Conservation (phyloP, 2,888 invertebrate genomes). For the Apoda limacodes region DNA sequence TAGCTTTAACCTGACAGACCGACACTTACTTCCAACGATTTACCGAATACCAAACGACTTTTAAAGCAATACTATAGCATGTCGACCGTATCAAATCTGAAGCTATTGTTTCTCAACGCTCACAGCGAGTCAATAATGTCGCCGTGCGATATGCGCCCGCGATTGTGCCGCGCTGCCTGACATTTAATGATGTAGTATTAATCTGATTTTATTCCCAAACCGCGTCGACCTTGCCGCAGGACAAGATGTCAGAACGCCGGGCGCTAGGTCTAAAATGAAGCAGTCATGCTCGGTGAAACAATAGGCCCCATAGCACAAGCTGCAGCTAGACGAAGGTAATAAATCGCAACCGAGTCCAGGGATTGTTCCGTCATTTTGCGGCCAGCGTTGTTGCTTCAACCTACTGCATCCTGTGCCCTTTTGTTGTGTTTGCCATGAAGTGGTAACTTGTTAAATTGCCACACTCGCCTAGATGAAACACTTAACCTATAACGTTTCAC, state of each 20-base stretch:
- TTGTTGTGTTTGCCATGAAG: conserved; percentile 33
- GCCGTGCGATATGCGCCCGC: conserved; percentile 15
- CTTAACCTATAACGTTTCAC: conserved; percentile 24
- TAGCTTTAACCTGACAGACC: too few relatives aligned
- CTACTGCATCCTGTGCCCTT: conserved; percentile 30
- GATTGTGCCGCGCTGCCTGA: conserved; percentile 25
- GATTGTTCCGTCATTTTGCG: conserved; percentile 35
- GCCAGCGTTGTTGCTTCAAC: too few relatives aligned
- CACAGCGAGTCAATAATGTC: conserved; percentile 8
- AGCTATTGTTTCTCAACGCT: conserved; percentile 37
- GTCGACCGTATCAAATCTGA: conserved; percentile 23
- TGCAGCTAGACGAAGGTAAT: too few relatives aligned
- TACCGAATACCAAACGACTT: conserved; percentile 7
- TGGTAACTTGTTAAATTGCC: conserved; percentile 32
- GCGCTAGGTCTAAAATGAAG: conserved; percentile 31
- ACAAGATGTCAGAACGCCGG: conserved; percentile 19
- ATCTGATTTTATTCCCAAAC: conserved; percentile 21
- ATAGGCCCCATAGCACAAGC: conserved; percentile 26
- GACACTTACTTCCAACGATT: too few relatives aligned
- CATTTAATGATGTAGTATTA: conserved; percentile 31
- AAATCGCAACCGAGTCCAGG: too few relatives aligned
- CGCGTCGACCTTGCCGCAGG: conserved; percentile 18
- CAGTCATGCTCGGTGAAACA: conserved; percentile 25
- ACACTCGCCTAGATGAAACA: conserved; percentile 35
- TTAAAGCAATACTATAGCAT: conserved; percentile 10